Conservation (phyloP, 2,797 vertebrate species). For the Urosaurus nigricauda region DNA sequence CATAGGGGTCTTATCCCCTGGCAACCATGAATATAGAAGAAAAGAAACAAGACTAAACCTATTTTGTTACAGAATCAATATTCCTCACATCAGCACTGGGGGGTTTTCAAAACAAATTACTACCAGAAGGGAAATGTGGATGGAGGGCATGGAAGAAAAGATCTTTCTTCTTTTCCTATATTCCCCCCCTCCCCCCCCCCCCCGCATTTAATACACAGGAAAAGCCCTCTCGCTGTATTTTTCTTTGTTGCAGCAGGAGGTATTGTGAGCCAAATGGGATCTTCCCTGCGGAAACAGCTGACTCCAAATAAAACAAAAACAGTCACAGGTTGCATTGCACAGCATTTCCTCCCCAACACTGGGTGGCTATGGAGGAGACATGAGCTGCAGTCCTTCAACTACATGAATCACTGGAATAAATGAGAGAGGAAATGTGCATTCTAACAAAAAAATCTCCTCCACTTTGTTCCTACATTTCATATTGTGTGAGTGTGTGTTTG, state of each 20-base stretch:
- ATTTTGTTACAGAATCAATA: not conserved
- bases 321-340: conserved; percentile 54
- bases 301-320: conserved; percentile 54
- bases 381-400: not conserved
- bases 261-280: conserved; percentile 57
- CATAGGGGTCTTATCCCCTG: not conserved
- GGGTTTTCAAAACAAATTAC: conserved; percentile 13
- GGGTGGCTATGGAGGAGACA: conserved; percentile 20
- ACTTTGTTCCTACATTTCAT: not conserved
- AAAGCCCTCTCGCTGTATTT: conserved; percentile 47
- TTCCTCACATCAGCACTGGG: not conserved
- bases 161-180: not conserved
- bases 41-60: not conserved
- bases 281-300: conserved; percentile 52
- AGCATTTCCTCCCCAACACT: conserved; percentile 47
- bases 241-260: conserved; percentile 59
- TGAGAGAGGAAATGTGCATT: conserved; percentile 7
- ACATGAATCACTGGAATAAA: conserved; percentile 25
- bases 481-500: not conserved
- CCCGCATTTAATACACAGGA: conserved; percentile 27
- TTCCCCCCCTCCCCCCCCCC: not conserved
- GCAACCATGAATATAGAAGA: not conserved
- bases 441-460: not conserved
- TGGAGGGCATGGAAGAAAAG: not conserved
- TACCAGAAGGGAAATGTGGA: conserved; percentile 5